These are phyloP conservation scores for Patella depressa DNA, from an alignment of 2,888 invertebrate species.

Conservation along the genomic window DNA sequence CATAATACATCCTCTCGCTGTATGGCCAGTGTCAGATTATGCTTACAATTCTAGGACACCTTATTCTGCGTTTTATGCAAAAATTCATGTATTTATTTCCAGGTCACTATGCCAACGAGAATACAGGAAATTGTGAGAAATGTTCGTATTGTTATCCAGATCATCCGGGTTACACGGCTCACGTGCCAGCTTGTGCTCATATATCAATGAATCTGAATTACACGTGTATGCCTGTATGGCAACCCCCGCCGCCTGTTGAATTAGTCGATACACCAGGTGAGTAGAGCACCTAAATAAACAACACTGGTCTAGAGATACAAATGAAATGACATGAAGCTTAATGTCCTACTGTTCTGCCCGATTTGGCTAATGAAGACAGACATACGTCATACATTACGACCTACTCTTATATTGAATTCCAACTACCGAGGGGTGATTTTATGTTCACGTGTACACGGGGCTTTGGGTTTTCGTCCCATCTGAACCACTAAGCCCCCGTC, in stretches of 20 bases:
- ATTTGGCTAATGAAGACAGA: no score
- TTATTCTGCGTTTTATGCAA: background rate
- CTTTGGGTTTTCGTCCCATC: no score
- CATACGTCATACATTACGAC: no score
- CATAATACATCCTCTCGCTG: no score
- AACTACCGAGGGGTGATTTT: no score
- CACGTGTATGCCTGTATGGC: conserved; percentile 12
- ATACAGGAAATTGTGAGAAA: conserved; percentile 13
- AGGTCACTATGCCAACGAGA: conserved; percentile 15
- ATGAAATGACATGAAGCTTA: background rate
- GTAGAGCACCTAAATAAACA: background rate
- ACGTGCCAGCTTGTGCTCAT: background rate
- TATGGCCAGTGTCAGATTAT: no score
- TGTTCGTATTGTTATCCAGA: conserved; percentile 20
- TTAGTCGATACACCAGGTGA: background rate
- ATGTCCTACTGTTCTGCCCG: no score
- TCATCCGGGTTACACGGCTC: background rate
- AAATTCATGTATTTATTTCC: background rate
- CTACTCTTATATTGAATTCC: no score
- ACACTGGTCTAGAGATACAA: background rate
- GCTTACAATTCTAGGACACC: no score
- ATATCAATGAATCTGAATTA: background rate
- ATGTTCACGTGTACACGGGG: no score
- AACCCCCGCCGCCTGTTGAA: background rate
- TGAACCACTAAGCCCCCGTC: no score